Evolutionary conservation across 2,797 vertebrate species (phyloP).

Genomic region (Neosalanx taihuensis): DNA sequence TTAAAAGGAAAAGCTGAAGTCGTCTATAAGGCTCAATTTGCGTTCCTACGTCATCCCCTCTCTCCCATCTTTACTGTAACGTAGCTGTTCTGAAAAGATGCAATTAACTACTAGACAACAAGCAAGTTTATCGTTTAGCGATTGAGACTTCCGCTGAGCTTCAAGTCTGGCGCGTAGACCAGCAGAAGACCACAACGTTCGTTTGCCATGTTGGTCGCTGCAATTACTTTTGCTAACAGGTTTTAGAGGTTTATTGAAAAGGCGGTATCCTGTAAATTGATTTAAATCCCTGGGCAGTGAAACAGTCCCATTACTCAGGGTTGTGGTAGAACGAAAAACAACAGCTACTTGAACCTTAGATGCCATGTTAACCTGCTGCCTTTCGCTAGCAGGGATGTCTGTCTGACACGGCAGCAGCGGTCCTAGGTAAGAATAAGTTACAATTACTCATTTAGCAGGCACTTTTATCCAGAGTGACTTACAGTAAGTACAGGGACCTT

Average conservation of each 20-base stretch:
- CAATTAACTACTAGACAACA: no score
- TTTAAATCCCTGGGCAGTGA: slow-evolving; percentile 16
- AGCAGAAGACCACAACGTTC: neutral
- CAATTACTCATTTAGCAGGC: no score
- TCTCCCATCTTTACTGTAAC: slow-evolving; percentile 39
- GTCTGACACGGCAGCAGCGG: neutral
- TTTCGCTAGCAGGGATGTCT: neutral
- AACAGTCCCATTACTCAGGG: slow-evolving; percentile 24
- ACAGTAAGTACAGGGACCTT: no score
- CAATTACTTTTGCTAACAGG: slow-evolving; percentile 43
- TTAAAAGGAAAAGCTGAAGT: slow-evolving; percentile 40
- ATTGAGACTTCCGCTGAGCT: no score
- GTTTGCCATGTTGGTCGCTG: neutral
- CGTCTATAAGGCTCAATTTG: slow-evolving; percentile 37
- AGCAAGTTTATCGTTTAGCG: no score
- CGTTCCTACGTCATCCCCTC: slow-evolving; percentile 19
- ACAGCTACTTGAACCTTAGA: no score
- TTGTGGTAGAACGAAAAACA: slow-evolving; percentile 21
- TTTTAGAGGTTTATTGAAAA: slow-evolving; percentile 43
- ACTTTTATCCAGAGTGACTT: no score
- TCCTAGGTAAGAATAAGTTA: no score
- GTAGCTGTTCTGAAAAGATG: no score
- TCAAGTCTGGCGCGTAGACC: neutral
- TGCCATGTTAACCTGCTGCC: neutral
- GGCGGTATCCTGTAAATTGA: slow-evolving; percentile 23